These are phyloP conservation scores for Malthinus seriepunctatus DNA, from an alignment of 2,888 invertebrate genomes.

Conservation along the genomic window DNA sequence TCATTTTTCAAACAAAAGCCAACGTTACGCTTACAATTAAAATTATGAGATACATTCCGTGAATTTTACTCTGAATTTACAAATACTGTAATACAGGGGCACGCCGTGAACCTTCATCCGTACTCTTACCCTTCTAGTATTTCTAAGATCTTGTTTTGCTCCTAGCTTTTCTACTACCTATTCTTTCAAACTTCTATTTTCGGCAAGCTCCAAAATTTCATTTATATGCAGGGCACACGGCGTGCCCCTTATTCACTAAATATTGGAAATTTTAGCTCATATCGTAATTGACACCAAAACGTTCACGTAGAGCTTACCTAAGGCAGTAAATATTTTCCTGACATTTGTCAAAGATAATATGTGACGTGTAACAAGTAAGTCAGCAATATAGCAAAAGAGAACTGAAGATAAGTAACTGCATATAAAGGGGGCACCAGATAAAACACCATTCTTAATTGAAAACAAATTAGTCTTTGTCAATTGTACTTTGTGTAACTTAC, in stretches of 20 bases:
- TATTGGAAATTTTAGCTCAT: not conserved
- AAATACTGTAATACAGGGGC: not conserved
- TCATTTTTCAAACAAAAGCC: too few species aligned
- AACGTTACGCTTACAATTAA: not conserved
- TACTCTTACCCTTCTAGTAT: too few species aligned
- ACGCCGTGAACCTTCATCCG: too few species aligned
- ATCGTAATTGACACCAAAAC: not conserved
- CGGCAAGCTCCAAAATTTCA: too few species aligned
- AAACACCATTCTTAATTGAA: slow-evolving; percentile 63
- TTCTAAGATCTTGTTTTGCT: too few species aligned
- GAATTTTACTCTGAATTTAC: too few species aligned
- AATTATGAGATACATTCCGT: not conserved
- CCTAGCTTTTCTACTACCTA: too few species aligned
- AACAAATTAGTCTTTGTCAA: slow-evolving; percentile 24
- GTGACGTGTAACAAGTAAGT: slow-evolving; percentile 62
- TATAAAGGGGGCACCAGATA: slow-evolving; percentile 70
- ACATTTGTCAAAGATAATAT: slow-evolving; percentile 66
- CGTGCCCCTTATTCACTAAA: not conserved
- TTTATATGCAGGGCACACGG: not conserved
- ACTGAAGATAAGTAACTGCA: slow-evolving; percentile 72
- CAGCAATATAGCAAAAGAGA: slow-evolving; percentile 70
- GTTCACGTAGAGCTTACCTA: slow-evolving; percentile 48
- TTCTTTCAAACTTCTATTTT: too few species aligned
- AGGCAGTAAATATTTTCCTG: slow-evolving; percentile 69
- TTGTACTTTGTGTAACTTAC: slow-evolving; percentile 44